Evolutionary conservation across 2,797 vertebrate species (phyloP).

Genomic region (Coregonus suidteri): DNA sequence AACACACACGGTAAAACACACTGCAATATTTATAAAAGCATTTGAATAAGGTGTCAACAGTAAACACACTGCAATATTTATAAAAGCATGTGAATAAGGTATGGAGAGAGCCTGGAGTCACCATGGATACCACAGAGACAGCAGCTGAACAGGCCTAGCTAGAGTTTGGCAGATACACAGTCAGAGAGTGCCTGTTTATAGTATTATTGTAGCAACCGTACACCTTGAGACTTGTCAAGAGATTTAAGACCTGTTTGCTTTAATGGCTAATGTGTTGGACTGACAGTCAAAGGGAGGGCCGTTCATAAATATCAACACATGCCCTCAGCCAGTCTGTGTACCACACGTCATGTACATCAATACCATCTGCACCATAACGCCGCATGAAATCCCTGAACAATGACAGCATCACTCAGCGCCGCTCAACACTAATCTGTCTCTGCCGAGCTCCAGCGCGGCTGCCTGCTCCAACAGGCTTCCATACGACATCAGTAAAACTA

Average conservation of each 20-base stretch:
- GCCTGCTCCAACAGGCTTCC: too few species aligned
- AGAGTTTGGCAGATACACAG: background rate
- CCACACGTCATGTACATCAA: background rate
- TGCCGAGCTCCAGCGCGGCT: too few species aligned
- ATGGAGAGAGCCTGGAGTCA: constrained; percentile 8
- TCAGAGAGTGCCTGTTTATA: background rate
- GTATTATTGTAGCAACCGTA: background rate
- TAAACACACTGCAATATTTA: constrained; percentile 26
- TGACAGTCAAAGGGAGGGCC: background rate
- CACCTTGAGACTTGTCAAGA: background rate
- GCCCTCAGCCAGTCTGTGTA: background rate
- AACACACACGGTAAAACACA: constrained; percentile 3
- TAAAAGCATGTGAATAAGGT: constrained; percentile 28
- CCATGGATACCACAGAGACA: constrained; percentile 1
- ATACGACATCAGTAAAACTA: too few species aligned
- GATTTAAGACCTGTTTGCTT: background rate
- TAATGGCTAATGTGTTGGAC: background rate
- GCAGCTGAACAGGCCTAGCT: background rate
- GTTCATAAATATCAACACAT: background rate
- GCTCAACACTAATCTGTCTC: background rate
- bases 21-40: constrained; percentile 24
- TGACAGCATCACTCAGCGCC: background rate
- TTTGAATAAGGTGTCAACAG: constrained; percentile 17
- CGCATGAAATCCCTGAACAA: background rate
- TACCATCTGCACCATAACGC: background rate